phyloP scores from a whole-genome alignment of 2,888 invertebrate genomes.

The Drosophila koepferae region DNA sequence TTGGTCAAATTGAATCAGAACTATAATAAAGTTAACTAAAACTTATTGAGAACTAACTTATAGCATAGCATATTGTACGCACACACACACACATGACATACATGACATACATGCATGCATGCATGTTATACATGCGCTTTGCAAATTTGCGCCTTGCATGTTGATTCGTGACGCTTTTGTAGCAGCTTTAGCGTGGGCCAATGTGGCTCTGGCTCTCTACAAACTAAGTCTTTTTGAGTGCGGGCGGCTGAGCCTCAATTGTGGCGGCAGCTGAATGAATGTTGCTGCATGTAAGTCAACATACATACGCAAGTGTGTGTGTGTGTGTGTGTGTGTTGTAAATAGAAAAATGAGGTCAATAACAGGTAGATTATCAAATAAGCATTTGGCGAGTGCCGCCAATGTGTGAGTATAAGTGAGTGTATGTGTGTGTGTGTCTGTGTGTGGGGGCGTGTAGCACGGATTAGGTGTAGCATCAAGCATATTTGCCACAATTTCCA shows the following conservation, averaged over 20 bases:
- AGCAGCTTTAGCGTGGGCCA: background rate
- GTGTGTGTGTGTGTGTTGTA: conserved; percentile 37
- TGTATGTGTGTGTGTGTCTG: background rate
- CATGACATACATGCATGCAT: background rate
- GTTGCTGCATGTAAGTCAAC: conserved; percentile 51
- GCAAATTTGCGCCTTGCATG: conserved; percentile 23
- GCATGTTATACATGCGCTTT: conserved; percentile 4
- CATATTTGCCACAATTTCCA: conserved; percentile 31
- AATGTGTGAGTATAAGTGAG: background rate
- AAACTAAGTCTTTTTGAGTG: conserved; percentile 14
- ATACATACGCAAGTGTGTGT: conserved; percentile 29
- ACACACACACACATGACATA: background rate
- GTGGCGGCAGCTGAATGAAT: conserved; percentile 14
- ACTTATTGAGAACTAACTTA: conserved; percentile 7
- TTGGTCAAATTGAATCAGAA: background rate
- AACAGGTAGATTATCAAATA: conserved; percentile 82
- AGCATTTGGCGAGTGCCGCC: conserved; percentile 59
- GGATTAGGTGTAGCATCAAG: conserved; percentile 24
- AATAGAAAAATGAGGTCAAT: conserved; percentile 78
- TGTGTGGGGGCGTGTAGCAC: background rate
- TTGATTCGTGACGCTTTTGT: conserved; percentile 29
- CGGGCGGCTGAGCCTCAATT: conserved; percentile 14
- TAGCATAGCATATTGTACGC: background rate
- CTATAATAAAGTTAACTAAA: background rate
- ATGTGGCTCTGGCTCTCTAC: background rate